Evolutionary conservation across 2,888 invertebrate species (phyloP), one percentile per base, ranked within the genome.

Genomic region (Conops quadrifasciatus): DNA sequence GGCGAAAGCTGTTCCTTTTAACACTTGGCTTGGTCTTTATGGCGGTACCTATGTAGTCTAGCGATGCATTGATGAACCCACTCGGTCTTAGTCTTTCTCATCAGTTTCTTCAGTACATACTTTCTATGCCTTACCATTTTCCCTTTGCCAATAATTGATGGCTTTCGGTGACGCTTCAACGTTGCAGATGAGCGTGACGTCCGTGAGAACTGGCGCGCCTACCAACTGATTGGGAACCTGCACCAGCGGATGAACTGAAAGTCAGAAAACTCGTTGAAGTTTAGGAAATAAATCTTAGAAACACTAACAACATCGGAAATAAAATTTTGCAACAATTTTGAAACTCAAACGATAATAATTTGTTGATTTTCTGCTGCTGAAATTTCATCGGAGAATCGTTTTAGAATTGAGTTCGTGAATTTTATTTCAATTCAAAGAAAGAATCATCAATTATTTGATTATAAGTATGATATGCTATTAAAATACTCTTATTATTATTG

Each of bases 161-260:
- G 95, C 94, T 87, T 94, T 95, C 49, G 95, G 95, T 71, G 95
- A 95, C 71, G 96, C 95, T 86, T 96, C 96, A 72, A 95, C 95
- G 85, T 93, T 92, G 83, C 91, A 91, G 85, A 94, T 93, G 79
- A 96, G 89, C 73, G 92, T 93, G 83, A 95, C 94, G 86, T 95
- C 93, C 76, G 94, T 93, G 79, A 92, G 91, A 78, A 92, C 90
- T 69, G 95, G 94, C 73, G 95, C 94, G 47, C 95, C 95, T 75
- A 96, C 94, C 84, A 96, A 89, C 88, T 96, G 95, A 88, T 95
- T 95, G 80, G 95, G 95, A 79, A 96, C 95, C 90, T 95, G 94
- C 80, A 96, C 95, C 88, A 95, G 88, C 67, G 95, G 96, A 86
- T 95, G 94, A 89, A 95, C 95, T 95, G 90, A 19, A 67, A 67